phyloP scores from a whole-genome alignment of 2,113 vertebrate species.

The Tinamus guttatus region DNA sequence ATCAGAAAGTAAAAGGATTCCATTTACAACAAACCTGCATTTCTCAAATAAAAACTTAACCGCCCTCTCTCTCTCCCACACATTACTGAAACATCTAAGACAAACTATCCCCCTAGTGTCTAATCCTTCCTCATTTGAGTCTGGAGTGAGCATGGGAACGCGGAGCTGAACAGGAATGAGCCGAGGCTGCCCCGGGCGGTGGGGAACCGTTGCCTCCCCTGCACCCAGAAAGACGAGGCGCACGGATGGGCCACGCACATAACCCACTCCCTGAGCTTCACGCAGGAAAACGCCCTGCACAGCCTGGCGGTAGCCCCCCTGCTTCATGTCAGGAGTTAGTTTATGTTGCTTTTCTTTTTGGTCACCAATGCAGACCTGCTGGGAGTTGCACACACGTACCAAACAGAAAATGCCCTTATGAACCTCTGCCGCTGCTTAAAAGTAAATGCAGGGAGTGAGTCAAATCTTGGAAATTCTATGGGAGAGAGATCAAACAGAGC shows the following conservation, averaged over 20 bases:
- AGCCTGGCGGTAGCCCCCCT: neutral
- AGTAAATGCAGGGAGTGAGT: neutral
- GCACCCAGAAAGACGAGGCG: neutral
- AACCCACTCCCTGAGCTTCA: neutral
- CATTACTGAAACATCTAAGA: neutral
- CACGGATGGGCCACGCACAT: neutral
- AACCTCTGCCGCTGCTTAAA: neutral
- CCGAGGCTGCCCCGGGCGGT: neutral
- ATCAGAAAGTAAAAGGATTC: neutral
- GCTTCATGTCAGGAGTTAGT: neutral
- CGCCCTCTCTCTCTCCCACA: neutral
- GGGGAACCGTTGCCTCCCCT: neutral
- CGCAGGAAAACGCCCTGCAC: rapidly evolving
- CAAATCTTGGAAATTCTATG: neutral
- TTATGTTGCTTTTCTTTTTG: neutral
- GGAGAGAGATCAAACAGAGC: neutral
- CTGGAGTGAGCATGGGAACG: rapidly evolving
- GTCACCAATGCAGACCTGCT: neutral
- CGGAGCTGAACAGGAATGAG: neutral
- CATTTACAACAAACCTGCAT: neutral
- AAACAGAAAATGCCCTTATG: neutral
- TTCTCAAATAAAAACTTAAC: neutral
- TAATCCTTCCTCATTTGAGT: neutral
- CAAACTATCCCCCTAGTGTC: neutral
- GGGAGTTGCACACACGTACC: too few species aligned